These are phyloP conservation scores for Argyresthia albistria DNA, from an alignment of 2,888 invertebrate genomes.

Conservation along the genomic window DNA sequence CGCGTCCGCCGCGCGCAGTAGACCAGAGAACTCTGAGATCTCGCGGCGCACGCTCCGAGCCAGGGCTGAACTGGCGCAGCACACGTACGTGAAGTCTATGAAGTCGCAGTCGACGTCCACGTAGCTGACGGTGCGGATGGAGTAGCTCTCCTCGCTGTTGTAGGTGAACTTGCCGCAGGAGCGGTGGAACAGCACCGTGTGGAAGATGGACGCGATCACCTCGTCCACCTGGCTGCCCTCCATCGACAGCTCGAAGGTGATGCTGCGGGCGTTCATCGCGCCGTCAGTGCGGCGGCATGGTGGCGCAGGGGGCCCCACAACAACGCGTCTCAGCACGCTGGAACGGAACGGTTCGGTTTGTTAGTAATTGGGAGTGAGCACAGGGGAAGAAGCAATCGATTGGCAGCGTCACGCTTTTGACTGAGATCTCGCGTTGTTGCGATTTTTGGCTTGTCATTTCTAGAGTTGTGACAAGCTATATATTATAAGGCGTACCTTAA, in stretches of 20 bases:
- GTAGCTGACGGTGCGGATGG: slow-evolving; percentile 95
- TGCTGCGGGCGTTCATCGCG: slow-evolving; percentile 85
- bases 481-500: too few relatives aligned
- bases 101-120: slow-evolving; percentile 98
- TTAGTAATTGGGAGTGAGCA: slow-evolving; percentile 21
- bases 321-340: slow-evolving; percentile 6
- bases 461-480: too few relatives aligned
- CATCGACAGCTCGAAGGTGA: slow-evolving; percentile 86
- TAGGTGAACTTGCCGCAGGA: slow-evolving; percentile 95
- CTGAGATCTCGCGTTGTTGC: too few relatives aligned
- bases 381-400: neutral
- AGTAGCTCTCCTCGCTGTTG: slow-evolving; percentile 94
- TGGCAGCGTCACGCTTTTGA: neutral
- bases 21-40: slow-evolving; percentile 84
- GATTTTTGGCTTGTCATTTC: too few relatives aligned
- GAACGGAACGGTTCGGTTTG: slow-evolving; percentile 33
- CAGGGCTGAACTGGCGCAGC: slow-evolving; percentile 88
- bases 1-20: slow-evolving; percentile 80
- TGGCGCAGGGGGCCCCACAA: neutral
- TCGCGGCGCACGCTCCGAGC: slow-evolving; percentile 81
- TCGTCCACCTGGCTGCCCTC: slow-evolving; percentile 94
- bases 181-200: slow-evolving; percentile 92
- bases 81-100: slow-evolving; percentile 97
- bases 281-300: slow-evolving; percentile 40
- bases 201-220: slow-evolving; percentile 91